These are phyloP conservation scores for Huso huso DNA, from an alignment of 2,797 vertebrate genomes.

Conservation along the genomic window DNA sequence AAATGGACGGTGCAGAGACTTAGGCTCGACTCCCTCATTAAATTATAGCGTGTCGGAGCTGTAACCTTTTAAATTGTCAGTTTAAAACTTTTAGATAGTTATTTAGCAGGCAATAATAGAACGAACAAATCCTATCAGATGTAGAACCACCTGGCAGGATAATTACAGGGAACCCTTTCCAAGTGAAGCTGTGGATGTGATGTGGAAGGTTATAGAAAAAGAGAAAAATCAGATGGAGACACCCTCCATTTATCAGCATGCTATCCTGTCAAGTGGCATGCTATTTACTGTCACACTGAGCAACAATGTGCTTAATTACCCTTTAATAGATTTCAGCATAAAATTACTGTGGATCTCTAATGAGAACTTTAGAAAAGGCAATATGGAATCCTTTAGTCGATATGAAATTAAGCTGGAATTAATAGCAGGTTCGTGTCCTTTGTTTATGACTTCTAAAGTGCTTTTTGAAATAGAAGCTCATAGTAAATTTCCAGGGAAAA, in stretches of 20 bases:
- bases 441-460: too few species aligned
- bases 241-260: slow-evolving; percentile 7
- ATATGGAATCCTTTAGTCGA: background rate
- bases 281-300: slow-evolving; percentile 11
- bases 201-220: background rate
- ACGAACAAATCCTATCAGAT: background rate
- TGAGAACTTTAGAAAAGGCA: background rate
- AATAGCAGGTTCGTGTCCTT: too few species aligned
- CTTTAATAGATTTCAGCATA: slow-evolving; percentile 2
- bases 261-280: slow-evolving; percentile 1
- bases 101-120: slow-evolving; percentile 6
- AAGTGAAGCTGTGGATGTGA: background rate
- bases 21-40: background rate
- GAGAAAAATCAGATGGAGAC: background rate
- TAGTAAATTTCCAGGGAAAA: too few species aligned
- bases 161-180: slow-evolving; percentile 4
- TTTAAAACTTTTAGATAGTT: slow-evolving; percentile 10
- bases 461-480: too few species aligned
- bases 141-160: slow-evolving; percentile 6
- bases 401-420: too few species aligned
- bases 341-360: background rate
- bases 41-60: background rate
- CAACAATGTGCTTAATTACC: slow-evolving; percentile 2
- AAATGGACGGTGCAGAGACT: background rate
- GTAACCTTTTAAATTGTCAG: slow-evolving; percentile 8